Evolutionary conservation across 2,888 invertebrate genomes (phyloP), one percentile per base, ranked within the genome.

Genomic region (Cataglyphis rosenhaueri): DNA sequence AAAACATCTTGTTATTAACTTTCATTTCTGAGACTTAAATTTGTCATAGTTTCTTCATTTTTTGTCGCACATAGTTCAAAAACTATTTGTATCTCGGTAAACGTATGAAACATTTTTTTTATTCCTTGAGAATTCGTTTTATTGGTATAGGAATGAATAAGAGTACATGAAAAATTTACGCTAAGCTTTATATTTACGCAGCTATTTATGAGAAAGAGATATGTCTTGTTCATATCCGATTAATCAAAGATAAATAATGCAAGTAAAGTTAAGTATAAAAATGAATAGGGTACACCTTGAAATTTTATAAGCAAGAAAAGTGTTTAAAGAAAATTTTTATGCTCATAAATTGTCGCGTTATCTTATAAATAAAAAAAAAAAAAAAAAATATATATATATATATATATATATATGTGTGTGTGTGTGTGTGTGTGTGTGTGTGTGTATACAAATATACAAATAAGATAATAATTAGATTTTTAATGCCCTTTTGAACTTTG

Each of bases 281-380:
- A 52, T 25, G 38, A 57, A 71, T 18, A 25, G 21, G 12, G 18
- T 57, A 35, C 25, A 25, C 57, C 15, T 71, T 18, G 38, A 57
- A 71, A 57, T 71, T 71, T 71, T 9, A 57, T 29, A 38, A 15
- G 35, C 21, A 10, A 71, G 35, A 71, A 71, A 70, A 71, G 1
- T 18, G 8, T 38, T 9, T 0, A 25, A 25, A 38, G 25, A n/a
- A n/a, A 44, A 41, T 3, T 44, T 59, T 41, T 41, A 52, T 55
- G 15, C 25, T 29, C 12, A 15, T n/a, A 61, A 41, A 15, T 32
- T 3, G 6, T 18, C 6, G 25, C 12, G 55, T 57, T 38, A 38
- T 57, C 18, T 57, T 9, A 5, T 21, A 57, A 57, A 71, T 57
- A 71, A 57, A 29, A 0, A n/a, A n/a, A 71, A 57, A 29, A 0